Conservation (phyloP, 2,797 vertebrate genomes). For the Clarias platycephalus region DNA sequence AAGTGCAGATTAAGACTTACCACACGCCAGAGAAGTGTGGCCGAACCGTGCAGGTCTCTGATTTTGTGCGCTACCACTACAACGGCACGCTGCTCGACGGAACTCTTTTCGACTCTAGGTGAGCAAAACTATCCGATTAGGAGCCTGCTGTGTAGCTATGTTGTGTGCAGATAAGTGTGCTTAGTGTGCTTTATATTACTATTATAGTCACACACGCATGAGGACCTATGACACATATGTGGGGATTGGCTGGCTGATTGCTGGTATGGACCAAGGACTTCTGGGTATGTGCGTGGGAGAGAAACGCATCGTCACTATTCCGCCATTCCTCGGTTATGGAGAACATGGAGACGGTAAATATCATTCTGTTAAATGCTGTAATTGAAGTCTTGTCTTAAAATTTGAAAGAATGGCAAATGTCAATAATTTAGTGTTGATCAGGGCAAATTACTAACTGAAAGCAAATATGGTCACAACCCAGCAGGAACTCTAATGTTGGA, state of each 20-base stretch:
- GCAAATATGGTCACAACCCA: not conserved
- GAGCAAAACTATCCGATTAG: constrained; percentile 3
- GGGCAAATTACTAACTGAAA: not conserved
- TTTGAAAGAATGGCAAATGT: not conserved
- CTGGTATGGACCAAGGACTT: constrained; percentile 96
- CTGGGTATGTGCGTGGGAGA: constrained; percentile 96
- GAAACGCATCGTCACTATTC: constrained; percentile 88
- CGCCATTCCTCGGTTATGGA: constrained; percentile 91
- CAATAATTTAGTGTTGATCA: not conserved
- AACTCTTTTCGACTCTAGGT: constrained; percentile 90
- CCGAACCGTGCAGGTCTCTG: constrained; percentile 90
- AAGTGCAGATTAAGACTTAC: constrained; percentile 85
- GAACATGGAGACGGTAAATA: constrained; percentile 91
- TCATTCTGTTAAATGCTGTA: not conserved
- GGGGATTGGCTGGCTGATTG: constrained; percentile 98
- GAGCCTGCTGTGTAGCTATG: not conserved
- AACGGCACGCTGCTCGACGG: constrained; percentile 94
- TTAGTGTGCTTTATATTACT: not conserved
- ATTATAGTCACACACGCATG: constrained; percentile 89
- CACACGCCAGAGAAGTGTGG: constrained; percentile 80
- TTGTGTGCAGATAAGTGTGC: not conserved
- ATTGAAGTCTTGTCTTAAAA: too few species aligned
- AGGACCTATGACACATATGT: constrained; percentile 95
- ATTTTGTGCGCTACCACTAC: constrained; percentile 96
- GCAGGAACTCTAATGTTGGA: too few species aligned